phyloP scores from a whole-genome alignment of 1,140 invertebrate species.

The Orchesella cincta region DNA sequence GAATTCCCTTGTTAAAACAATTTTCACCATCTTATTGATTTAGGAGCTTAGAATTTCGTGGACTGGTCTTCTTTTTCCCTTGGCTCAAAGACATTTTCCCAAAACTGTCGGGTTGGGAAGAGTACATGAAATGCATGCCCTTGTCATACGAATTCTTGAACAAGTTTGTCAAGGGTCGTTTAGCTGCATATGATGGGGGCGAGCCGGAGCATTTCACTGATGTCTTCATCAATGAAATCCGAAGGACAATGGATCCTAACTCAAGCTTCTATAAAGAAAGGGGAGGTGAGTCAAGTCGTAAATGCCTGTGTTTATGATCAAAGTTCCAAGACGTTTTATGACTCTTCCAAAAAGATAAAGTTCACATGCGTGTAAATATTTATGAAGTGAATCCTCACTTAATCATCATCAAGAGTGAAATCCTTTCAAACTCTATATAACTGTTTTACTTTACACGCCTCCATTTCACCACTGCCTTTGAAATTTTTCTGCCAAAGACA shows the following conservation, averaged over 20 bases:
- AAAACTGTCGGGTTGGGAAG: constrained; percentile 31
- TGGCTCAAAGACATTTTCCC: constrained; percentile 24
- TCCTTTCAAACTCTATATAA: not conserved
- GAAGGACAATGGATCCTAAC: constrained; percentile 11
- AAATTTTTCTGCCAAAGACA: too few species aligned
- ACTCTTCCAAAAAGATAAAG: not conserved
- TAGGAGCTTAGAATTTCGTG: not conserved
- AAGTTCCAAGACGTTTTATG: not conserved
- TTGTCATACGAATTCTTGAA: constrained; percentile 24
- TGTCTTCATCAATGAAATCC: constrained; percentile 38
- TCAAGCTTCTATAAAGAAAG: constrained; percentile 34
- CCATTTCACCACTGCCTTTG: too few species aligned
- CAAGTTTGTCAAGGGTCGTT: not conserved
- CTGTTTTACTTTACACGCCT: too few species aligned
- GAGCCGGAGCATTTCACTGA: constrained; percentile 35
- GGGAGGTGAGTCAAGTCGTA: constrained; percentile 28
- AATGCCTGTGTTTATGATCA: not conserved
- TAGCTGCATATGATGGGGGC: constrained; percentile 5
- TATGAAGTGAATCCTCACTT: not conserved
- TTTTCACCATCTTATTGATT: not conserved
- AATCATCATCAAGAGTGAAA: not conserved
- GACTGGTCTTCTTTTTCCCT: constrained; percentile 29
- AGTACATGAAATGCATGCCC: constrained; percentile 9
- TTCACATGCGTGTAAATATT: not conserved
- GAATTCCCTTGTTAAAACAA: not conserved